Evolutionary conservation across 1,140 invertebrate species (phyloP), one percentile per base, ranked within the genome.

Genomic region (Linepithema humile): DNA sequence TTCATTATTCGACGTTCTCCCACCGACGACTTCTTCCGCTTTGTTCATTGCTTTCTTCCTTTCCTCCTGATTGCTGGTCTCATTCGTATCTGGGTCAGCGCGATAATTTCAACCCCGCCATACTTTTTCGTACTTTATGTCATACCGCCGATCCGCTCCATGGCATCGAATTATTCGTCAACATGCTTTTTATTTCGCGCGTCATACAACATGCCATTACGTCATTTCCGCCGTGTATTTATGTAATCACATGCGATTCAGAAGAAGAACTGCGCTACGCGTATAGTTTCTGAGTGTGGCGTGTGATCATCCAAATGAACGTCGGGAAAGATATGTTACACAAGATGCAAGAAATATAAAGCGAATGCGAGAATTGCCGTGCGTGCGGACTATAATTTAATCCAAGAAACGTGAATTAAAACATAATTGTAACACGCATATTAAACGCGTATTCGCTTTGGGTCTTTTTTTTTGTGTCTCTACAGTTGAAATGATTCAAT

Each of bases 1-100:
- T 78, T 83, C 57, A 83, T 83, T 83, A 72, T 77, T 35, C 45
- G 45, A 75, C 70, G n/a, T 57, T n/a, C 43, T 50, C 26, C 40
- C 50, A 57, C 43, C 48, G 17, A 45, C 38, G 26, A 43, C 17
- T 74, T n/a, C 5, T 0, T 17, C 23, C 53, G 15, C 23, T 59
- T 50, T 74, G 35, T 86, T 43, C 53, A 40, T 74, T 17, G 45
- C n/a, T 20, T 43, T 59, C 57, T 15, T 73, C 10, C 48, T 64
- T 82, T 53, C 7, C 29, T 35, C 17, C 57, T 72, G 67, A 78
- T 83, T 72, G 48, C 64, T 69, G 70, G 73, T 59, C 69, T 53
- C 64, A 12, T 75, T 72, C 9, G n/a, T 74, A 77, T 87, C 29
- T 82, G 10, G 60, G 50, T 85, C 77, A 43, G 43, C 9, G 45